phyloP scores from a whole-genome alignment of 2,113 vertebrate species.

The Mormyrus iriodes region DNA sequence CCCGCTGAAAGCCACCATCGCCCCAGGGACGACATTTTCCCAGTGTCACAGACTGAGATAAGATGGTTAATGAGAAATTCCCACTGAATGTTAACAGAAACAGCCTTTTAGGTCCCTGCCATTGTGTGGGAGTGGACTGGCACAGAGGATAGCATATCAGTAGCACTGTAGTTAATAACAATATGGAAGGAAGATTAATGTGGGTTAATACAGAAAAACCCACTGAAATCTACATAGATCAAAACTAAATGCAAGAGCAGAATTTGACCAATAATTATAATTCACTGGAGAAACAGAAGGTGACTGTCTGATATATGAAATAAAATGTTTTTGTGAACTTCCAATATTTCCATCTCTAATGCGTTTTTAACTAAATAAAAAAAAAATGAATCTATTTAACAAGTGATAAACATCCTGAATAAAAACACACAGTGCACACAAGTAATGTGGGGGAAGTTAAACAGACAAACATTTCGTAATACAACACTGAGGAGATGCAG shows the following conservation, averaged over 20 bases:
- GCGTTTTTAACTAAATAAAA: too few relatives aligned
- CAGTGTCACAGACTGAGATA: background rate
- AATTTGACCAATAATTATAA: too few relatives aligned
- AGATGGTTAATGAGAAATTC: background rate
- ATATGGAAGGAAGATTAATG: background rate
- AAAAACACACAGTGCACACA: background rate
- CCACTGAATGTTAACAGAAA: background rate
- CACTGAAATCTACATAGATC: too few relatives aligned
- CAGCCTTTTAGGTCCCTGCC: background rate
- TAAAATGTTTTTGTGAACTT: too few relatives aligned
- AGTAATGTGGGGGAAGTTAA: background rate
- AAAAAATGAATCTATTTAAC: too few relatives aligned
- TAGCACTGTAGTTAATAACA: background rate
- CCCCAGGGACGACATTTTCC: background rate
- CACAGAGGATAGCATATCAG: background rate
- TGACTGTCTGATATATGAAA: too few relatives aligned
- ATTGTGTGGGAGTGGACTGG: background rate
- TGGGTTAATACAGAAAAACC: too few relatives aligned
- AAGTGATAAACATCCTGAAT: background rate
- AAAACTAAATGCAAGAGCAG: too few relatives aligned
- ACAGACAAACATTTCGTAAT: background rate
- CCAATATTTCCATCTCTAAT: too few relatives aligned
- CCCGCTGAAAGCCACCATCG: background rate
- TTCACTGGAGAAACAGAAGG: too few relatives aligned
- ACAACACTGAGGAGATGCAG: background rate